Base-by-base conservation (phyloP, 2,797 vertebrate species). In the Rhincodon typus region DNA sequence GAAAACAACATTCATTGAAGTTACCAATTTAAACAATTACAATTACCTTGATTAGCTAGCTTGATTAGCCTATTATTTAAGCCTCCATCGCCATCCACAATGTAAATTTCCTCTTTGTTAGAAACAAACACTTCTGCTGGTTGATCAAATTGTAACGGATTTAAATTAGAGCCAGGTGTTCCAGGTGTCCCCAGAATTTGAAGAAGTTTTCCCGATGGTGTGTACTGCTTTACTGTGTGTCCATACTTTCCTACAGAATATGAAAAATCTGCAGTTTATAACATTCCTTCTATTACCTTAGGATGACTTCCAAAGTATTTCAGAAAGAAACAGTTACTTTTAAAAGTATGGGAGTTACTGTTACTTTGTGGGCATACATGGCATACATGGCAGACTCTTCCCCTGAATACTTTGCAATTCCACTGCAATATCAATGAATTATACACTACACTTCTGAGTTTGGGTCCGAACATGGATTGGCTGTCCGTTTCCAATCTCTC, bases 21-120 rank as follows among this genome's bases (percentile, higher is more conserved):
- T 86, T 82, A 84, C 86, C 79, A 67, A 46, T 17, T 95, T 57
- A 67, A 95, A 42, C 34, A 95, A 69, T 25, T 77, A 50, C 30
- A 70, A 19, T 6, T 96, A 98, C 98, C 98, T 96, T 97, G 96
- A 62, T 62, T 62, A 27, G 98, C 98, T 30, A 99, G 97, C 97
- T 99, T 99, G 82, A 99, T 97, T 96, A 99, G 97, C 67, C 99
- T 98, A 97, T 99, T 99, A 97, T 99, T 99, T 96, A 98, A 96
- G 25, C 99, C 99, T 34, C 99, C 99, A 0, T 99, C 99, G 30
- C 99, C 99, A 82, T 99, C 99, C 94, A 99, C 99, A 0, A 99
- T 98, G 96, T 99, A 99, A 2, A 99, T 97, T 94, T 99, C 98
- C 96, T 98, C 98, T 0, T 97, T 98, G 17, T 97, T 96, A 0